Conservation (phyloP, 2,888 invertebrate species). For the Sarcophaga subvicina region DNA sequence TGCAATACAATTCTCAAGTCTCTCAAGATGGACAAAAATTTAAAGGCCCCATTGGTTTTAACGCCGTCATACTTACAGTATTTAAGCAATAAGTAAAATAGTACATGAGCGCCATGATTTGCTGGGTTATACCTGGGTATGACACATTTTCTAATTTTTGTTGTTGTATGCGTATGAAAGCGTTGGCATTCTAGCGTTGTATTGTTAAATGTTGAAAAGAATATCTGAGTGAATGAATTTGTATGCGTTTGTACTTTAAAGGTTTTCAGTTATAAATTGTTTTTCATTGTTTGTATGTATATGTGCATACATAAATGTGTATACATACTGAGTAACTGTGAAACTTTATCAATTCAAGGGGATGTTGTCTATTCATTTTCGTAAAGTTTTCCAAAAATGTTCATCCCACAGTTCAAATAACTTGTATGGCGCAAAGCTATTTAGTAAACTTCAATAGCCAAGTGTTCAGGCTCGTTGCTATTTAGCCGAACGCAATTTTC, state of each 20-base stretch:
- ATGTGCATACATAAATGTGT: background rate
- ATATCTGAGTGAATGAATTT: background rate
- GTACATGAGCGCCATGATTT: background rate
- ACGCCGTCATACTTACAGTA: too few relatives aligned
- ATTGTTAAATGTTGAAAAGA: background rate
- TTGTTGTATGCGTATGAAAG: background rate
- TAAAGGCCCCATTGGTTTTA: too few relatives aligned
- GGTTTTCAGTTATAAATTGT: background rate
- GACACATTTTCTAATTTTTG: background rate
- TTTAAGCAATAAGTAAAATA: background rate
- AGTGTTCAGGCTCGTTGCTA: too few relatives aligned
- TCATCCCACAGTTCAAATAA: background rate
- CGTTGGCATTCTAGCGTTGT: background rate
- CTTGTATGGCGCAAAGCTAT: background rate
- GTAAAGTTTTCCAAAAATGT: background rate
- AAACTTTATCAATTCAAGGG: background rate
- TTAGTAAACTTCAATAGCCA: background rate
- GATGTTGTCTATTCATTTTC: background rate
- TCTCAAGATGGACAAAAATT: too few relatives aligned
- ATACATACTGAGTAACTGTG: background rate
- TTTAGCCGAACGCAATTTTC: background rate
- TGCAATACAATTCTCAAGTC: too few relatives aligned
- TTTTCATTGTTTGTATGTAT: background rate
- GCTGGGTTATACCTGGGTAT: background rate
- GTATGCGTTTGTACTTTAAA: background rate